Conservation (phyloP, 92 coral and sea anemone species). For the Phenganax stokvisi region DNA sequence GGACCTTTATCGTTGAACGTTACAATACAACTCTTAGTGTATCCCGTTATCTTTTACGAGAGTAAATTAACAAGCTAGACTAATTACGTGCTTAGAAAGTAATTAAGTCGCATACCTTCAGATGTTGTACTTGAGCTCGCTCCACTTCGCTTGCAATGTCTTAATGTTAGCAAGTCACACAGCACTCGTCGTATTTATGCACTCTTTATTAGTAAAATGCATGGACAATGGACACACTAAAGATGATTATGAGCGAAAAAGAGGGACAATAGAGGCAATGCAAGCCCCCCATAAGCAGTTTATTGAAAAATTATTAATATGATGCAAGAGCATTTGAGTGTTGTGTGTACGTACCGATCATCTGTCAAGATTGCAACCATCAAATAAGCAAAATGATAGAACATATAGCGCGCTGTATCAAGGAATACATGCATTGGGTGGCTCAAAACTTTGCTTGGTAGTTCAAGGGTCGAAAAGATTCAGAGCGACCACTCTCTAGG, state of each 20-base stretch:
- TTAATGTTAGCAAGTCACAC: conserved; percentile 10
- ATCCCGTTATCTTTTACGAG: conserved; percentile 4
- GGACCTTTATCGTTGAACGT: not conserved
- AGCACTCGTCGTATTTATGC: conserved; percentile 23
- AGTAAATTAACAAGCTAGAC: not conserved
- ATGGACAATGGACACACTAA: conserved; percentile 12
- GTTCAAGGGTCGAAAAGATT: not conserved
- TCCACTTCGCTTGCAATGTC: conserved; percentile 17
- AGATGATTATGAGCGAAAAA: conserved; percentile 35
- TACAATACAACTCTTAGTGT: not conserved
- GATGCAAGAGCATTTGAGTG: conserved; percentile 22
- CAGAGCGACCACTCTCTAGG: not conserved
- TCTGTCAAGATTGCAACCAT: conserved; percentile 23
- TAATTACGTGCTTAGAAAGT: not conserved
- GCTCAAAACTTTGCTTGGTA: conserved; percentile 1
- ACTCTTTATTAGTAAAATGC: conserved; percentile 31
- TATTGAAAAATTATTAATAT: conserved; percentile 39
- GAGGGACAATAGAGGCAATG: conserved; percentile 40
- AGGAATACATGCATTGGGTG: not conserved
- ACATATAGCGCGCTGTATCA: not conserved
- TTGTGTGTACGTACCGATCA: conserved; percentile 31
- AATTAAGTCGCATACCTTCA: conserved; percentile 5
- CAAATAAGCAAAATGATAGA: conserved; percentile 7
- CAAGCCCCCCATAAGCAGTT: conserved; percentile 40
- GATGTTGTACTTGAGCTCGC: not conserved